These are phyloP conservation scores for Noctua comes DNA, from an alignment of 2,888 invertebrate species.

Conservation along the genomic window DNA sequence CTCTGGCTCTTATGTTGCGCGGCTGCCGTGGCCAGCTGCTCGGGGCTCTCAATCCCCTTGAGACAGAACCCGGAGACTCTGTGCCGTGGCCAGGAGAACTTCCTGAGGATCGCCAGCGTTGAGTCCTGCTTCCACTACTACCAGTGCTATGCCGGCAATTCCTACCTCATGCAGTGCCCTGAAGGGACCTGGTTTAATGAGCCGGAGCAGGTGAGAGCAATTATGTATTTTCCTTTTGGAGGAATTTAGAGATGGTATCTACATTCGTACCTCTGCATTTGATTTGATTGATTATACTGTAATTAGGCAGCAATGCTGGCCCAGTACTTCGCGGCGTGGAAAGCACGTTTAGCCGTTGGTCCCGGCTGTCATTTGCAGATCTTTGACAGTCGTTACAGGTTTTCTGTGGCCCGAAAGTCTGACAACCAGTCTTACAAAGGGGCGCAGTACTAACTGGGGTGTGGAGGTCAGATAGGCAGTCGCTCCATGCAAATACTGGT, in stretches of 20 bases:
- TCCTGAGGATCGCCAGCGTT: conserved; percentile 83
- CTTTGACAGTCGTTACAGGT: background rate
- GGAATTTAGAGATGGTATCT: background rate
- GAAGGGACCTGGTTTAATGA: conserved; percentile 86
- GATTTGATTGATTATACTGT: background rate
- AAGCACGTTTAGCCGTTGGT: background rate
- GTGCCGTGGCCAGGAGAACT: conserved; percentile 87
- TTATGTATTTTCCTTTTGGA: background rate
- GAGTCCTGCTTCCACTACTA: conserved; percentile 84
- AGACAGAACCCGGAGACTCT: conserved; percentile 88
- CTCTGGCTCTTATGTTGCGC: conserved; percentile 75
- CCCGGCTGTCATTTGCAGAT: background rate
- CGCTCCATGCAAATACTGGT: too few relatives aligned
- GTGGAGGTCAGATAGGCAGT: too few relatives aligned
- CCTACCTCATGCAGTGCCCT: conserved; percentile 87
- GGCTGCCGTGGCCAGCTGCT: conserved; percentile 79
- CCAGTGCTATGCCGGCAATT: conserved; percentile 85
- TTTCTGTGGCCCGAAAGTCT: background rate
- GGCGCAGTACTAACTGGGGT: background rate
- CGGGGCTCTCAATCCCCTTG: conserved; percentile 83
- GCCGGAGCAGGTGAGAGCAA: conserved; percentile 78
- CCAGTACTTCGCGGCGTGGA: background rate
- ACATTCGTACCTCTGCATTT: background rate
- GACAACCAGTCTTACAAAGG: background rate
- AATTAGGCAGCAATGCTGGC: background rate